Evolutionary conservation across 2,888 invertebrate genomes (phyloP), one percentile per base, ranked within the genome.

Genomic region (Hartigia nigra): DNA sequence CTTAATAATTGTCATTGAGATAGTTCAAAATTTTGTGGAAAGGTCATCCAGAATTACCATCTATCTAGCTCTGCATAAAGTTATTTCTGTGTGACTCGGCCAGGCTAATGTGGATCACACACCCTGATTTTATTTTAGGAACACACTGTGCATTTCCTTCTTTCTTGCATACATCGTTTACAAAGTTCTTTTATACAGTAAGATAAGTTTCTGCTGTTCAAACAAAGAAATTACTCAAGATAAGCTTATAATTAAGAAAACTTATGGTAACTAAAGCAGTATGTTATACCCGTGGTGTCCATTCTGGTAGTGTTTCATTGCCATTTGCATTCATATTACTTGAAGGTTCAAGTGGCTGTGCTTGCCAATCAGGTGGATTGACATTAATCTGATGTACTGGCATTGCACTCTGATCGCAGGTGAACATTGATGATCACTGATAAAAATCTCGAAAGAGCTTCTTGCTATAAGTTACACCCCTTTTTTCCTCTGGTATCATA

Each of bases 361-460:
- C 85, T 83, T 90, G 90, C 90, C 90, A 89, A 85, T 90, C 90
- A 77, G 90, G 89, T 83, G 90, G 90, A 89, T 89, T 88, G 85
- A 90, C 90, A 88, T 88, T 90, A 80, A 90, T 90, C 86, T 90
- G 90, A 82, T 90, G 90, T 82, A 90, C 88, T 83, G 90, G 90
- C 90, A 90, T 90, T 82, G 88, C 87, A 88, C 78, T 85, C 77
- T 72, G 69, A 79, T 76, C 78, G 69, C 76, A 74, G 76, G 35
- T 55, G 32, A 79, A 79, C 78, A 80, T 76, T 78, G 12, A n/a
- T 77, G 32, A 78, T 74, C 75, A 76, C 31, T 78, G 69, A 74
- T 76, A 70, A 82, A 79, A 79, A 80, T 80, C 76, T 78, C 82
- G 81, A 36, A 83, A 82, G 84, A 79, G 80, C 82, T 86, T 84